These are phyloP conservation scores for Apostichopus californicus DNA, from an alignment of 35 echinoderm and acorn worm genomes.

Conservation along the genomic window DNA sequence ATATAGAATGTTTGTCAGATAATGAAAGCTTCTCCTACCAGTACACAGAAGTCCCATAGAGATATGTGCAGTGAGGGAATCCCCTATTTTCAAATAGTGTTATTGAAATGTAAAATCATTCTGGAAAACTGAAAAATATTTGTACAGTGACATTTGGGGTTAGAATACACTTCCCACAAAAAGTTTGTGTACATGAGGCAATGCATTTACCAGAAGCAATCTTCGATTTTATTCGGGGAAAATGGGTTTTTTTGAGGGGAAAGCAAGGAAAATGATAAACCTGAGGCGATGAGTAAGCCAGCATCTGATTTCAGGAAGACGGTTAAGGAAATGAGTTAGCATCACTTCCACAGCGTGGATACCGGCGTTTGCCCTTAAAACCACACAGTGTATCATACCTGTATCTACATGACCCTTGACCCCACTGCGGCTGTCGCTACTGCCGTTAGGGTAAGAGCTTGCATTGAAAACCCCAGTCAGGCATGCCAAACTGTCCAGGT, in stretches of 20 bases:
- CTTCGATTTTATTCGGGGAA: neutral
- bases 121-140: too few relatives aligned
- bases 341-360: constrained; percentile 7
- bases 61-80: too few relatives aligned
- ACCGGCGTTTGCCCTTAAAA: neutral
- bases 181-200: too few relatives aligned
- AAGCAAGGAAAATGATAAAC: too few relatives aligned
- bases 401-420: constrained; percentile 30
- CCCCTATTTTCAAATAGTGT: too few relatives aligned
- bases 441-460: neutral
- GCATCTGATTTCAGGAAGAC: neutral
- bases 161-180: too few relatives aligned
- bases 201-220: neutral
- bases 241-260: neutral
- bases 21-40: too few relatives aligned
- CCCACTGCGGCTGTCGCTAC: neutral
- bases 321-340: constrained; percentile 20
- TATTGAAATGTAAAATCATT: too few relatives aligned
- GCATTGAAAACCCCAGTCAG: constrained; percentile 28
- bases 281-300: neutral
- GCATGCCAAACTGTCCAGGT: constrained; percentile 38
- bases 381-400: constrained; percentile 41
- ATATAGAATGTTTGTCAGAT: too few relatives aligned
- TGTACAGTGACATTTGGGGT: too few relatives aligned
- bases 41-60: too few relatives aligned